phyloP scores from a whole-genome alignment of 1,140 invertebrate genomes.

The Hypsibius dujardini region DNA sequence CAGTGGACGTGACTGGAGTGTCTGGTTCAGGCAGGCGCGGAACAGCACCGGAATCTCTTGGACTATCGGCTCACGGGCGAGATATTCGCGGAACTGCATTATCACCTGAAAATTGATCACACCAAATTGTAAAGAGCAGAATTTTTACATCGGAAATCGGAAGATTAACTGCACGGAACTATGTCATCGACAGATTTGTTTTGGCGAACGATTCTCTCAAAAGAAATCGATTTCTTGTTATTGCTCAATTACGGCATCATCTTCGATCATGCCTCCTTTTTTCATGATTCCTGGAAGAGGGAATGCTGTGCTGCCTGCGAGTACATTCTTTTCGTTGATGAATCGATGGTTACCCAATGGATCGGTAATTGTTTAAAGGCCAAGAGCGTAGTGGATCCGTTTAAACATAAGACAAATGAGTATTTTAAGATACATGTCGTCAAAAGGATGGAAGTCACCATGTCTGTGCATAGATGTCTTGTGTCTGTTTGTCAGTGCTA shows the following conservation, averaged over 20 bases:
- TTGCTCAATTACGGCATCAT: neutral
- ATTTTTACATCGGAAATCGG: neutral
- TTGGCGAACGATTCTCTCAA: neutral
- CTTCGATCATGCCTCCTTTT: neutral
- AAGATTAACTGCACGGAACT: too few species aligned
- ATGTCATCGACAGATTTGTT: neutral
- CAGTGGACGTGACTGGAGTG: neutral
- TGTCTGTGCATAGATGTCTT: too few species aligned
- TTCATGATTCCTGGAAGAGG: neutral
- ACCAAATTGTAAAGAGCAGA: neutral
- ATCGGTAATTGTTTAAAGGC: too few species aligned
- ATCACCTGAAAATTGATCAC: neutral
- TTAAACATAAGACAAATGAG: too few species aligned
- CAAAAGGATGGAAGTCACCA: too few species aligned
- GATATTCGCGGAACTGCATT: slow-evolving; percentile 15
- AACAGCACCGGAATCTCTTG: slow-evolving; percentile 1
- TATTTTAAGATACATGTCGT: too few species aligned
- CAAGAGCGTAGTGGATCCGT: too few species aligned
- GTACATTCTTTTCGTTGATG: too few species aligned
- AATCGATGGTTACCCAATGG: too few species aligned
- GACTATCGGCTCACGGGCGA: neutral
- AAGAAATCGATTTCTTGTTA: neutral
- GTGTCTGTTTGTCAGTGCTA: too few species aligned
- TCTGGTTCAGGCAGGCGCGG: neutral
- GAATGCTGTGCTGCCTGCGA: too few species aligned